phyloP scores from a whole-genome alignment of 2,113 vertebrate genomes.

The Phainopepla nitens region DNA sequence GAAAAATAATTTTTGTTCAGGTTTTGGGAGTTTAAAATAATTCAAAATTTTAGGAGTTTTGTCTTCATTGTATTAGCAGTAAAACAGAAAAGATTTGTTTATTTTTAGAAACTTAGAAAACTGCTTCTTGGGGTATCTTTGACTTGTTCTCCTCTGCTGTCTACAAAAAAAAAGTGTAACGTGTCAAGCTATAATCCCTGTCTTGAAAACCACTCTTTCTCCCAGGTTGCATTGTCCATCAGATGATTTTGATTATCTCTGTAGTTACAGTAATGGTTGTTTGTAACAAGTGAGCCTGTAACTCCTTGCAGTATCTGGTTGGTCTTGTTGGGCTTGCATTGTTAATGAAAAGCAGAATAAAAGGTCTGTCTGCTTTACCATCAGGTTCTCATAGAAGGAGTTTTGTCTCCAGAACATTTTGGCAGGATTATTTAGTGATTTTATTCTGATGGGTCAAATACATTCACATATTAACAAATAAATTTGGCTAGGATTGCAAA shows the following conservation, averaged over 20 bases:
- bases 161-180: not conserved
- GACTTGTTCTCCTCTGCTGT: not conserved
- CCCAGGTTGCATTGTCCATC: not conserved
- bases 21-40: not conserved
- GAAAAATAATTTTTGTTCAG: not conserved
- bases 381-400: not conserved
- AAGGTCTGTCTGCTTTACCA: not conserved
- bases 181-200: not conserved
- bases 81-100: not conserved
- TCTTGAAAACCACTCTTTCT: not conserved
- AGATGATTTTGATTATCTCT: not conserved
- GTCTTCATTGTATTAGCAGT: not conserved
- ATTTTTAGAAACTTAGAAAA: not conserved
- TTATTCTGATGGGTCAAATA: not conserved
- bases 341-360: not conserved
- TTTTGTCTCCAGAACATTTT: not conserved
- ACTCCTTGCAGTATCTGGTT: not conserved
- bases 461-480: not conserved
- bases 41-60: not conserved
- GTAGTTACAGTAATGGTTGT: not conserved
- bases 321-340: not conserved
- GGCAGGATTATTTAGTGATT: not conserved
- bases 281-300: not conserved
- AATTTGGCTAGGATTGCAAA: not conserved
- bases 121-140: not conserved